These are phyloP conservation scores for Crocodylus rhombifer DNA, from an alignment of 2,797 vertebrate species.

Conservation along the genomic window DNA sequence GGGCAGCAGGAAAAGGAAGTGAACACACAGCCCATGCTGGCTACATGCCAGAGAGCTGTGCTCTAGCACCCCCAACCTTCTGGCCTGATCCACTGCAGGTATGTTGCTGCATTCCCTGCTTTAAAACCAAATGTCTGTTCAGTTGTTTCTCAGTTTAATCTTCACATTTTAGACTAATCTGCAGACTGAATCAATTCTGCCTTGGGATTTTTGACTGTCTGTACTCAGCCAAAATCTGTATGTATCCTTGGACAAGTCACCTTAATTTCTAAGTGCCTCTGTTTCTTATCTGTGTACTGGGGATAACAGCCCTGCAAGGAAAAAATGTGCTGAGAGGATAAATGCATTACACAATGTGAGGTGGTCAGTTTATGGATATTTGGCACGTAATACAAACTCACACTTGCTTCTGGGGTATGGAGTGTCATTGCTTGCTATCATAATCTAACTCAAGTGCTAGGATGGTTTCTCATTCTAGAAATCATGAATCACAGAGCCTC, in stretches of 20 bases:
- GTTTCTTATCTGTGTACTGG: not conserved
- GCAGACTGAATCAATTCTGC: too few relatives aligned
- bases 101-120: too few relatives aligned
- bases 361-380: not conserved
- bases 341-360: not conserved
- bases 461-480: not conserved
- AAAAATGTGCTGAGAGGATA: not conserved
- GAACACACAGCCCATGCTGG: too few relatives aligned
- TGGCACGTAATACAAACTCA: not conserved
- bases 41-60: too few relatives aligned
- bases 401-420: not conserved
- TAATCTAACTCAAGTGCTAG: not conserved
- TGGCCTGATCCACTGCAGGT: too few relatives aligned
- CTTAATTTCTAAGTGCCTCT: not conserved
- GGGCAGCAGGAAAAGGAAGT: too few relatives aligned
- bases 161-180: too few relatives aligned
- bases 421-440: not conserved
- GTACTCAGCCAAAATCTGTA: too few relatives aligned
- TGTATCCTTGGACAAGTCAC: not conserved
- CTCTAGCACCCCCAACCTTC: too few relatives aligned
- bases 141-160: too few relatives aligned
- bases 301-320: not conserved
- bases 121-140: too few relatives aligned
- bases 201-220: too few relatives aligned
- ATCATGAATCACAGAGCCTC: not conserved